Evolutionary conservation across 1,140 invertebrate genomes (phyloP).

Genomic region (Saccostrea glomerata): DNA sequence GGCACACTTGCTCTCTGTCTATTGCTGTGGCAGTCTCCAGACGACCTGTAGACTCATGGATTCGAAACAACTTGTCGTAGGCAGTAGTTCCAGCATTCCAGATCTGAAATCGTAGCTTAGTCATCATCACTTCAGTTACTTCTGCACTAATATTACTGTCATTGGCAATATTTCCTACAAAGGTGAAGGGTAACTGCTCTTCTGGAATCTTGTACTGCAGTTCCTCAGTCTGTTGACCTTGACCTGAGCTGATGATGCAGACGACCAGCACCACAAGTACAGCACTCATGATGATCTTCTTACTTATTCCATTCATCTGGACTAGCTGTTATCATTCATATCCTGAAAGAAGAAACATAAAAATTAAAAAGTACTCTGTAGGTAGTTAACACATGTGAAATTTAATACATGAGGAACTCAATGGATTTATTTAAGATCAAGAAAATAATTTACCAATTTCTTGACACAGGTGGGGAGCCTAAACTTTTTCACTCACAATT

Average conservation of each 20-base stretch:
- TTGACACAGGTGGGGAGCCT: background rate
- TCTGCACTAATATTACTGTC: slow-evolving; percentile 39
- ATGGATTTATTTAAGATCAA: background rate
- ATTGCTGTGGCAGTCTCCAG: slow-evolving; percentile 51
- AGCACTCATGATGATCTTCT: background rate
- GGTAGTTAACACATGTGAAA: too few relatives aligned
- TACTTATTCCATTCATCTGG: background rate
- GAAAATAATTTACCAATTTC: background rate
- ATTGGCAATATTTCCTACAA: slow-evolving; percentile 51
- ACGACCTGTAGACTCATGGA: slow-evolving; percentile 55
- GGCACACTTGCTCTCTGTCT: slow-evolving; percentile 62
- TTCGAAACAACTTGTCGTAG: slow-evolving; percentile 54
- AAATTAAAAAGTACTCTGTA: background rate
- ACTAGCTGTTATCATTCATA: background rate
- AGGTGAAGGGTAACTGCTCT: slow-evolving; percentile 44
- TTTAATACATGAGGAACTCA: background rate
- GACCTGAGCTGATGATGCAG: background rate
- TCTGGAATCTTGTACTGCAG: slow-evolving; percentile 46
- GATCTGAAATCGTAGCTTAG: slow-evolving; percentile 45
- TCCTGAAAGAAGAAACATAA: background rate
- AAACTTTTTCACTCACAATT: background rate
- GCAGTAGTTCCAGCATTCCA: slow-evolving; percentile 19
- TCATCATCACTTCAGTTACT: slow-evolving; percentile 34
- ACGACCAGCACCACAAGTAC: background rate
- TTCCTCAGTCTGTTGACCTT: slow-evolving; percentile 37